phyloP scores from a whole-genome alignment of 1,140 invertebrate species.

The Drosophila lini region DNA sequence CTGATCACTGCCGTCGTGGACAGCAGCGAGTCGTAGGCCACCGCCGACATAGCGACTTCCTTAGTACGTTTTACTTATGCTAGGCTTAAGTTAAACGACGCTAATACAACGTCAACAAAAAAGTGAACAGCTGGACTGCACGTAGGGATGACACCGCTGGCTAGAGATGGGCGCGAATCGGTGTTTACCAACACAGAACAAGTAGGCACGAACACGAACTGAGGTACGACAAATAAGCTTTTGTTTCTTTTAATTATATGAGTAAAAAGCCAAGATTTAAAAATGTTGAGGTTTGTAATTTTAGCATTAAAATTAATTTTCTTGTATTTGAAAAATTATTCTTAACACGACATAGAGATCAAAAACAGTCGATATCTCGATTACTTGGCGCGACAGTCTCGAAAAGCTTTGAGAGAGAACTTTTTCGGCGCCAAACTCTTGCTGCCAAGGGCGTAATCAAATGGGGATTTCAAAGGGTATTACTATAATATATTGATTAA shows the following conservation, averaged over 20 bases:
- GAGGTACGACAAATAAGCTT: background rate
- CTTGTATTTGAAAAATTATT: no score
- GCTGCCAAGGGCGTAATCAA: background rate
- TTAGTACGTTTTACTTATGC: conserved; percentile 18
- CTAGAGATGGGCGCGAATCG: background rate
- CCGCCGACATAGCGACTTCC: conserved; percentile 51
- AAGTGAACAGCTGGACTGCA: conserved; percentile 41
- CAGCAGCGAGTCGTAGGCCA: conserved; percentile 79
- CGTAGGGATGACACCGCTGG: conserved; percentile 10
- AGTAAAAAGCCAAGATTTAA: no score
- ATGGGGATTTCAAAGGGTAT: background rate
- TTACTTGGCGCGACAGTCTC: background rate
- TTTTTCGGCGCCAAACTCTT: background rate
- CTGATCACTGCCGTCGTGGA: conserved; percentile 87
- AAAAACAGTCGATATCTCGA: background rate
- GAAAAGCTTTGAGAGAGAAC: conserved; percentile 6
- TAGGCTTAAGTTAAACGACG: conserved; percentile 18
- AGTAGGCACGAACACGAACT: background rate
- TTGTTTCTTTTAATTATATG: background rate
- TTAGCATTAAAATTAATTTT: no score
- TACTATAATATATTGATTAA: no score
- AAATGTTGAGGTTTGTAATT: no score
- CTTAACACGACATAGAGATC: no score
- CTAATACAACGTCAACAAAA: conserved; percentile 74
- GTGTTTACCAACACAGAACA: background rate